Evolutionary conservation across 2,888 invertebrate species (phyloP).

Genomic region (Thymelicus sylvestris): DNA sequence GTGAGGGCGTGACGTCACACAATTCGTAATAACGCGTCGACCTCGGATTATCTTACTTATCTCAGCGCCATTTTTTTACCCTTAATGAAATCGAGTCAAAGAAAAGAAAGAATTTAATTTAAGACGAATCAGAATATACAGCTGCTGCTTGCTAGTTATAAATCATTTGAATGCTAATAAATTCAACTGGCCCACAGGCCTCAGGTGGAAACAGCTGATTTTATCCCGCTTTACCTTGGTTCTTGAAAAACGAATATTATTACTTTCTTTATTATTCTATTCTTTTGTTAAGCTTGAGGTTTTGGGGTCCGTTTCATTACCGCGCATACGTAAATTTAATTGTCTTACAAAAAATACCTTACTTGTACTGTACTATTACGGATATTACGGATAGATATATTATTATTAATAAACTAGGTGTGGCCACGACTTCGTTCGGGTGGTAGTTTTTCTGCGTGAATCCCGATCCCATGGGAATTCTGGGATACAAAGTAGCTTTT

Average conservation of each 20-base stretch:
- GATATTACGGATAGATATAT: too few species aligned
- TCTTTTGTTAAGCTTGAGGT: constrained; percentile 76
- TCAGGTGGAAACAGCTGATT: constrained; percentile 77
- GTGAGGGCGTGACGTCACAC: constrained; percentile 12
- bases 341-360: constrained; percentile 51
- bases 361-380: too few species aligned
- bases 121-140: constrained; percentile 84
- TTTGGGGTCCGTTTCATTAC: constrained; percentile 76
- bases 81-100: constrained; percentile 83
- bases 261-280: constrained; percentile 80
- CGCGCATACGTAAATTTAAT: constrained; percentile 74
- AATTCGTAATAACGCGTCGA: constrained; percentile 13
- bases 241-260: constrained; percentile 79
- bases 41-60: constrained; percentile 77
- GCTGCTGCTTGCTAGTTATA: constrained; percentile 83
- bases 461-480: too few species aligned
- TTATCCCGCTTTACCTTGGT: constrained; percentile 78
- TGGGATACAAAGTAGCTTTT: too few species aligned
- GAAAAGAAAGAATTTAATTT: constrained; percentile 84
- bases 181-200: constrained; percentile 76
- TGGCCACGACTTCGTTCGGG: too few species aligned
- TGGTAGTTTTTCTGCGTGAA: too few species aligned
- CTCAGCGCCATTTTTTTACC: constrained; percentile 76
- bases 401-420: too few species aligned
- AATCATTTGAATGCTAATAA: constrained; percentile 85